These are phyloP conservation scores for Acronicta psi DNA, from an alignment of 2,888 invertebrate species.

Conservation along the genomic window DNA sequence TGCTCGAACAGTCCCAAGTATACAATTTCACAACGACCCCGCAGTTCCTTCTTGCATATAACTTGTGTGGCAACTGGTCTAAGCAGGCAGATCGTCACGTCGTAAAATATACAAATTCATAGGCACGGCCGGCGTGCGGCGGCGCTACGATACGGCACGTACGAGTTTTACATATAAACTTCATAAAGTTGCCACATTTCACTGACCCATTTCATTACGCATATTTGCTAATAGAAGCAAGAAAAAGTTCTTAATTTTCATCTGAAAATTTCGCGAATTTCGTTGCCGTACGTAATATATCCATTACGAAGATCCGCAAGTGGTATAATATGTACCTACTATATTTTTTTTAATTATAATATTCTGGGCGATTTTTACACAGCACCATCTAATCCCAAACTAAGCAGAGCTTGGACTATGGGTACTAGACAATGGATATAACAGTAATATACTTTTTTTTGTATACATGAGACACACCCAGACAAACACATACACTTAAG, in stretches of 20 bases:
- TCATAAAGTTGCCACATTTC: conserved; percentile 26
- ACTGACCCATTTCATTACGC: conserved; percentile 32
- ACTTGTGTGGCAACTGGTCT: conserved; percentile 28
- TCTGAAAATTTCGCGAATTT: neutral
- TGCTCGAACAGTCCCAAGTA: neutral
- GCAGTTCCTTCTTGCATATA: neutral
- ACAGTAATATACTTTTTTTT: too few relatives aligned
- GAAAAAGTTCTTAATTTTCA: too few relatives aligned
- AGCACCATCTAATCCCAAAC: too few relatives aligned
- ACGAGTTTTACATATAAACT: conserved; percentile 28
- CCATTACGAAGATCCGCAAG: neutral
- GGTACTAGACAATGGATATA: too few relatives aligned
- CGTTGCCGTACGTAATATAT: neutral
- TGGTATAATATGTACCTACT: too few relatives aligned
- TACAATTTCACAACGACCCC: conserved; percentile 15
- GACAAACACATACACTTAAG: too few relatives aligned
- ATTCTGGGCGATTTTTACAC: too few relatives aligned
- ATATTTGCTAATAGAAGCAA: neutral
- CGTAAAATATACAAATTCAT: conserved; percentile 44
- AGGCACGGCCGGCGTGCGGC: conserved; percentile 26
- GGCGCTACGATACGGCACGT: conserved; percentile 43
- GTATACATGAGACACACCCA: too few relatives aligned
- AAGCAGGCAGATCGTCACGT: conserved; percentile 29
- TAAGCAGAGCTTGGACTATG: too few relatives aligned
- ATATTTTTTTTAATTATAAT: too few relatives aligned